phyloP scores from a whole-genome alignment of 2,888 invertebrate species.

The Cryptus viduatorius region DNA sequence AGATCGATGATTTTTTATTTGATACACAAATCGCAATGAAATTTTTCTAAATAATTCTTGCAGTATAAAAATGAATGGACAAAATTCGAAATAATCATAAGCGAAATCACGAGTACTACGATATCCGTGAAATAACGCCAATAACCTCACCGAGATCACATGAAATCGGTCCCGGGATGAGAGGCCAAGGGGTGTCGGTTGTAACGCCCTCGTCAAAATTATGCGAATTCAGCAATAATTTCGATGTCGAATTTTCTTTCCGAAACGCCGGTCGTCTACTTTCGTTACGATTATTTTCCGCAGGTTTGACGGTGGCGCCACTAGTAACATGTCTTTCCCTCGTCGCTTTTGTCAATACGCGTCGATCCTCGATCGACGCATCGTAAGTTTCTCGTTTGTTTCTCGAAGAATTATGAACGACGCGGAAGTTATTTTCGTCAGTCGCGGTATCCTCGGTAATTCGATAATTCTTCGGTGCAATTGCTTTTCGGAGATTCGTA shows the following conservation, averaged over 20 bases:
- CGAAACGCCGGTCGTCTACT: not conserved
- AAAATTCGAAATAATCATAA: too few species aligned
- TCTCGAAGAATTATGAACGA: not conserved
- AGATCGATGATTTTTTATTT: too few species aligned
- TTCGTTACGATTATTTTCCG: not conserved
- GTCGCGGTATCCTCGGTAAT: not conserved
- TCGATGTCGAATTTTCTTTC: not conserved
- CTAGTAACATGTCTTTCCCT: too few species aligned
- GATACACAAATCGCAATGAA: too few species aligned
- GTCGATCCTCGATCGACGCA: not conserved
- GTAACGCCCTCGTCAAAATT: constrained; percentile 1
- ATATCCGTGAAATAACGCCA: not conserved
- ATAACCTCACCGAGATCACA: constrained; percentile 53
- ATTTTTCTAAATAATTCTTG: too few species aligned
- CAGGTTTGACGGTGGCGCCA: not conserved
- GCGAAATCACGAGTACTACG: not conserved
- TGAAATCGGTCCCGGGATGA: constrained; percentile 62
- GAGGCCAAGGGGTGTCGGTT: constrained; percentile 57
- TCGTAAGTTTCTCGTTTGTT: not conserved
- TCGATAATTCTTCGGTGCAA: not conserved
- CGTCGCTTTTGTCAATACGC: not conserved
- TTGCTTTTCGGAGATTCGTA: not conserved
- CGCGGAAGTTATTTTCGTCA: too few species aligned
- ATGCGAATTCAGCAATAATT: not conserved
- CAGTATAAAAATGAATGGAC: too few species aligned